phyloP scores from a whole-genome alignment of 1,140 invertebrate genomes.

The Caerostris extrusa region DNA sequence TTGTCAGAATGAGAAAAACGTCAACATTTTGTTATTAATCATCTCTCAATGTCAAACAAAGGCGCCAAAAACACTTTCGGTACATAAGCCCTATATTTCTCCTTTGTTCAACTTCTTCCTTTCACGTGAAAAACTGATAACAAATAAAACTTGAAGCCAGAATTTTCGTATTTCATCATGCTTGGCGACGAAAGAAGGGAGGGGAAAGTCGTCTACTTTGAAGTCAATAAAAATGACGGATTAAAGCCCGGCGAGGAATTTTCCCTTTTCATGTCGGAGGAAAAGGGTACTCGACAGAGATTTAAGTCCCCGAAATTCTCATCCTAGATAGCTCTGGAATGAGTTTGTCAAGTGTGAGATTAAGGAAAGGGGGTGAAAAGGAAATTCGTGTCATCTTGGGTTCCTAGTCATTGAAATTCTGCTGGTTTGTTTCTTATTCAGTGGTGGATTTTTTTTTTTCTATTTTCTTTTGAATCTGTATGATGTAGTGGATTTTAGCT shows the following conservation, averaged over 20 bases:
- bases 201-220: not conserved
- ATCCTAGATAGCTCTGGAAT: not conserved
- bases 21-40: not conserved
- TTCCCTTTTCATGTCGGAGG: not conserved
- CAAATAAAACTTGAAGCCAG: no score
- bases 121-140: no score
- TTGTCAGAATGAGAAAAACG: not conserved
- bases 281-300: not conserved
- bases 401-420: no score
- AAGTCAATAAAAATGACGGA: conserved; percentile 27
- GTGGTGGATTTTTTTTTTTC: no score
- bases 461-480: no score
- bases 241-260: not conserved
- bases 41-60: not conserved
- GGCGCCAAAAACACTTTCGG: not conserved
- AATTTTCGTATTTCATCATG: no score
- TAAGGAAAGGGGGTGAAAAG: not conserved
- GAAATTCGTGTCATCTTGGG: no score
- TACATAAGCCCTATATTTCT: not conserved
- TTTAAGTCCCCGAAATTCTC: not conserved
- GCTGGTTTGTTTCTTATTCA: no score
- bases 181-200: not conserved
- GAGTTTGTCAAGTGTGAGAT: not conserved
- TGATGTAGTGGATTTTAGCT: no score
- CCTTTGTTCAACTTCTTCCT: not conserved